Conservation (phyloP, 2,797 vertebrate species). For the Perdix hodgsoniae region DNA sequence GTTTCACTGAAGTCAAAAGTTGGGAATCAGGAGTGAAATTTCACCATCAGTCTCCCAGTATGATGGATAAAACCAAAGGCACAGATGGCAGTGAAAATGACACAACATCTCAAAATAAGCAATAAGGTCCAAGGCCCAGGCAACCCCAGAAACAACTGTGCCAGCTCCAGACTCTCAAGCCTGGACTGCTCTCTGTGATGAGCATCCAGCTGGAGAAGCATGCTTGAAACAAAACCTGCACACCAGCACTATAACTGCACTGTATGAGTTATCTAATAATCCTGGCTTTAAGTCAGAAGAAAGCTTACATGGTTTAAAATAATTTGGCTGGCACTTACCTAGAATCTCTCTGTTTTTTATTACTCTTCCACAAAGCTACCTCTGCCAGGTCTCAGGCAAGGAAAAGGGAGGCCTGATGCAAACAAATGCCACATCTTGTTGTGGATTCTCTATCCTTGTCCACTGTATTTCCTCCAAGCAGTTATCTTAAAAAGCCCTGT, state of each 20-base stretch:
- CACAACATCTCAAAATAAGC: not conserved
- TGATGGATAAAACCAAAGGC: not conserved
- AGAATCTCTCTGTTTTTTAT: not conserved
- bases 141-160: not conserved
- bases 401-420: slow-evolving; percentile 32
- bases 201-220: not conserved
- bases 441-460: not conserved
- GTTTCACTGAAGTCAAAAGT: not conserved
- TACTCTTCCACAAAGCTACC: slow-evolving; percentile 16
- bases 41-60: not conserved
- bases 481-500: not conserved
- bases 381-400: not conserved
- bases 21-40: not conserved
- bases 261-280: not conserved
- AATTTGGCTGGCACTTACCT: slow-evolving; percentile 14
- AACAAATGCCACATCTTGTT: not conserved
- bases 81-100: not conserved
- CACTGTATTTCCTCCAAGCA: not conserved
- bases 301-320: not conserved
- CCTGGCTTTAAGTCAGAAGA: not conserved
- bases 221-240: not conserved
- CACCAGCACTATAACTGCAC: not conserved
- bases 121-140: not conserved
- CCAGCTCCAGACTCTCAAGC: no score
- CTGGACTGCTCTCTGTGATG: not conserved